These are phyloP conservation scores for Troides aeacus DNA, from an alignment of 2,888 invertebrate genomes.

Conservation along the genomic window DNA sequence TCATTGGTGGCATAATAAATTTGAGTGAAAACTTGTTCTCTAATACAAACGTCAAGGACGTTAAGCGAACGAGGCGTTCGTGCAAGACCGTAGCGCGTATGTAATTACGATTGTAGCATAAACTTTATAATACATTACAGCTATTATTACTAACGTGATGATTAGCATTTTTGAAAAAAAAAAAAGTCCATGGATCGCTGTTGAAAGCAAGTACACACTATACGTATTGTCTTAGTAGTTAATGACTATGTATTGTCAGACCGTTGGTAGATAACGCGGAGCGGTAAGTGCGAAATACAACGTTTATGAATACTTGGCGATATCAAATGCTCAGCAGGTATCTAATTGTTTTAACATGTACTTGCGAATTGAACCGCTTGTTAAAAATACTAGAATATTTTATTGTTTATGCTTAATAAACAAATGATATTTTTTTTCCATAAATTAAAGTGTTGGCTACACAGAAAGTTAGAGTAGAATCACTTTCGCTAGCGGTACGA, in stretches of 20 bases:
- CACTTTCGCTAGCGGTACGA: no score
- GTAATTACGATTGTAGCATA: not conserved
- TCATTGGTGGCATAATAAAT: slow-evolving; percentile 33
- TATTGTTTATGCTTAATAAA: no score
- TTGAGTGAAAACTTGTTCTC: slow-evolving; percentile 34
- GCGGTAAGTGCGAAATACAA: slow-evolving; percentile 31
- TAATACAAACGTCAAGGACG: slow-evolving; percentile 25
- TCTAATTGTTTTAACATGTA: slow-evolving; percentile 3
- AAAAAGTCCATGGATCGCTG: not conserved
- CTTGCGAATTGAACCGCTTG: no score
- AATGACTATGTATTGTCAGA: slow-evolving; percentile 16
- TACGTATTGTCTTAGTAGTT: slow-evolving; percentile 9
- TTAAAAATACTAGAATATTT: no score
- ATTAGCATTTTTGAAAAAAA: not conserved
- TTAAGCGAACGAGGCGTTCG: slow-evolving; percentile 5
- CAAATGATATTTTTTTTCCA: no score
- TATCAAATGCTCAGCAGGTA: slow-evolving; percentile 13
- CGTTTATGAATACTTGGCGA: slow-evolving; percentile 31
- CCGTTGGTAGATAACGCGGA: slow-evolving; percentile 25
- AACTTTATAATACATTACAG: slow-evolving; percentile 9
- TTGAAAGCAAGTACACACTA: not conserved
- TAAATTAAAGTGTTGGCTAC: no score
- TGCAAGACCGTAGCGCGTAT: not conserved
- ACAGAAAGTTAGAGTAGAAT: not conserved
- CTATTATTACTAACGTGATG: slow-evolving; percentile 2